phyloP scores from a whole-genome alignment of 2,113 vertebrate genomes.

The Columba janthina region DNA sequence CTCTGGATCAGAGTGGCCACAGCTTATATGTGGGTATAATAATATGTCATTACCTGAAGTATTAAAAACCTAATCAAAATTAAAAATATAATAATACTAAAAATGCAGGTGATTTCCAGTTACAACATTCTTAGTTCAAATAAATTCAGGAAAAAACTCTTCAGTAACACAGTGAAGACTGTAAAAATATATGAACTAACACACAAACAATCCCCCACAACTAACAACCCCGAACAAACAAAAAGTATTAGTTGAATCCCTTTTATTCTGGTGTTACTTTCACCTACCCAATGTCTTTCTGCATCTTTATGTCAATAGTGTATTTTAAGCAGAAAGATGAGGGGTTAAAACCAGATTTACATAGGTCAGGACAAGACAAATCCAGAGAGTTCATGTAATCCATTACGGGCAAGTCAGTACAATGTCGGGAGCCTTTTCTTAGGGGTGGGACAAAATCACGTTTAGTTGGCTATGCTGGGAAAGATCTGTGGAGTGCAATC shows the following conservation, averaged over 20 bases:
- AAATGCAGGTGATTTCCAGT: not conserved
- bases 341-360: not conserved
- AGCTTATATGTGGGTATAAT: not conserved
- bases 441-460: not conserved
- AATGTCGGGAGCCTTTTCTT: not conserved
- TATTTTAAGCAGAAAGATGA: not conserved
- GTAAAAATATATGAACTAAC: not conserved
- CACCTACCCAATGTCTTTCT: not conserved
- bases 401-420: not conserved
- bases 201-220: too few relatives aligned
- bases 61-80: not conserved
- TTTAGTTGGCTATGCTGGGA: not conserved
- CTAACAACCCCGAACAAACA: rapidly evolving
- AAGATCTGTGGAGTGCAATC: not conserved
- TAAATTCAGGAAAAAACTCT: not conserved
- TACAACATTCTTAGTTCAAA: not conserved
- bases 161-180: not conserved
- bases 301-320: not conserved
- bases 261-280: not conserved
- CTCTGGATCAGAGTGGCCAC: not conserved
- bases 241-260: not conserved
- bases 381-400: not conserved
- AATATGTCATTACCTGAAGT: not conserved
- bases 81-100: not conserved
- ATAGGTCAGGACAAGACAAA: not conserved